Evolutionary conservation across 2,888 invertebrate species (phyloP).

Genomic region (Stictocephala bisonia): DNA sequence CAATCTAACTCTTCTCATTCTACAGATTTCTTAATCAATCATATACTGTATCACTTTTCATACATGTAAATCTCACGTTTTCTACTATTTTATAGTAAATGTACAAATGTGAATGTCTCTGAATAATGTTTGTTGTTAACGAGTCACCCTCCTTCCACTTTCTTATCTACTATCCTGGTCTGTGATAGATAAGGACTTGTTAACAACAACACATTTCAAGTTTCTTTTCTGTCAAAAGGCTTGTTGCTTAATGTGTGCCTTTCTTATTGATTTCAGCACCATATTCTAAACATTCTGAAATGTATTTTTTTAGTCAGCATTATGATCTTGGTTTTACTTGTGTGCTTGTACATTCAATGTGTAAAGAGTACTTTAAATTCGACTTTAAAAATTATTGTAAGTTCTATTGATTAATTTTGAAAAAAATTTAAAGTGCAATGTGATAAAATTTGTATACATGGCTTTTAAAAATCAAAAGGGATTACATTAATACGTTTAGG

Average conservation of each 20-base stretch:
- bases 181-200: conserved; percentile 44
- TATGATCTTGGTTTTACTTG: too few species aligned
- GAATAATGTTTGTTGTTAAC: conserved; percentile 37
- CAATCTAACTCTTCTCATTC: background rate
- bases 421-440: too few species aligned
- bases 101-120: conserved; percentile 41
- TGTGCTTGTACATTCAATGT: too few species aligned
- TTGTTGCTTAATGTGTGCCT: conserved; percentile 11
- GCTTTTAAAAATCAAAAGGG: too few species aligned
- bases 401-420: too few species aligned
- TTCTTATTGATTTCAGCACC: background rate
- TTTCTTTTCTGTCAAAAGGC: conserved; percentile 3
- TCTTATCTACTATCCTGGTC: conserved; percentile 44
- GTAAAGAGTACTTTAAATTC: too few species aligned
- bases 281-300: background rate
- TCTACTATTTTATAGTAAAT: conserved; percentile 44
- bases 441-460: too few species aligned
- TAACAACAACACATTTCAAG: conserved; percentile 27
- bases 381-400: too few species aligned
- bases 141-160: conserved; percentile 42
- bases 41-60: conserved; percentile 18
- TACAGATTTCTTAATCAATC: background rate
- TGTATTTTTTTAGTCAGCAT: too few species aligned
- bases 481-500: too few species aligned
- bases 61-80: conserved; percentile 40